Conservation (phyloP, 2,888 invertebrate species). For the Campaea margaritaria region DNA sequence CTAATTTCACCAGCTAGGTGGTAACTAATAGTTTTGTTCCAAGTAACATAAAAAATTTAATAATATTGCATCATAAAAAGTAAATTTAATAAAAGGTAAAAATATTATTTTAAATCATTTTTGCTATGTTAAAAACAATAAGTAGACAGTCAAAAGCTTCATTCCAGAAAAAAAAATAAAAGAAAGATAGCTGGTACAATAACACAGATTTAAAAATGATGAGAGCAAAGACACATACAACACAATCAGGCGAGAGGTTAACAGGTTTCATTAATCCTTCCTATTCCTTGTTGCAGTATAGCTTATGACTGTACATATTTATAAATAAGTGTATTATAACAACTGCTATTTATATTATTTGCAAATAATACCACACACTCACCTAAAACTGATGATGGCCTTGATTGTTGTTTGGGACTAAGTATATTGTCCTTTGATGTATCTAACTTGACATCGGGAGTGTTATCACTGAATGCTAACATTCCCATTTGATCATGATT, state of each 20-base stretch:
- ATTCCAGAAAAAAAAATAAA: constrained; percentile 14
- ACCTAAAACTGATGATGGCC: constrained; percentile 79
- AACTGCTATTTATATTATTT: not conserved
- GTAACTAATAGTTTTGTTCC: too few relatives aligned
- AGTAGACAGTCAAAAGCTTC: constrained; percentile 1
- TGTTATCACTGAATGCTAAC: constrained; percentile 72
- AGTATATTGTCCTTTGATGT: constrained; percentile 57
- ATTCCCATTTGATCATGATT: constrained; percentile 77
- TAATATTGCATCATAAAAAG: too few relatives aligned
- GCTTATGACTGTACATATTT: not conserved
- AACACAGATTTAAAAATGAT: constrained; percentile 18
- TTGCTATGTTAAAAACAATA: not conserved
- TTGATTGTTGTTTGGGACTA: constrained; percentile 64
- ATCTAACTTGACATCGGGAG: constrained; percentile 56
- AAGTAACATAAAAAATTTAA: too few relatives aligned
- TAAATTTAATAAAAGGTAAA: too few relatives aligned
- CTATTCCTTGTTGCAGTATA: not conserved
- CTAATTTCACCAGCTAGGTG: not conserved
- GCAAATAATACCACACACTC: constrained; percentile 50
- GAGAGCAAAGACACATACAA: constrained; percentile 29
- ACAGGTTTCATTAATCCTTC: constrained; percentile 8
- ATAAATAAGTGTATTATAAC: not conserved
- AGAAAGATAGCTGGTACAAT: constrained; percentile 16
- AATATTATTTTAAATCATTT: not conserved
- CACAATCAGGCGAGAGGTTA: constrained; percentile 25